These are phyloP conservation scores for Falco concolor DNA, from an alignment of 2,797 vertebrate genomes.

Conservation along the genomic window DNA sequence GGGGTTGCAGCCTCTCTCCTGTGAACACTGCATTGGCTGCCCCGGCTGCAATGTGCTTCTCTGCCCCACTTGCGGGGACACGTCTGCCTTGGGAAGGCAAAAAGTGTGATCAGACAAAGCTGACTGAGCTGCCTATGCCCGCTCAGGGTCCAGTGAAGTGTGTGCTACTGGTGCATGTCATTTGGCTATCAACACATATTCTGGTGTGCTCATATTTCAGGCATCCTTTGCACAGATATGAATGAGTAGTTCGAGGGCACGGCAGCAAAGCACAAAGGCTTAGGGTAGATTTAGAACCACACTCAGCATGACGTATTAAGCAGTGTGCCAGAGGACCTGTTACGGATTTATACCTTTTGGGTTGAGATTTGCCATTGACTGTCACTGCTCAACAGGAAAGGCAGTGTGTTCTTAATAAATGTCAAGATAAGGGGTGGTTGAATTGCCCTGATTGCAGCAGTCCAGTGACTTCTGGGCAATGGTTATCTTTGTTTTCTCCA, in stretches of 20 bases:
- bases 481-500: not conserved
- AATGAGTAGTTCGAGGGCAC: not conserved
- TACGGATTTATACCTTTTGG: not conserved
- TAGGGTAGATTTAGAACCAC: not conserved
- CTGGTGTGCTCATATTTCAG: not conserved
- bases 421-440: not conserved
- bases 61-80: not conserved
- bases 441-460: not conserved
- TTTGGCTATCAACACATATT: not conserved
- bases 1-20: not conserved
- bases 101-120: not conserved
- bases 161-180: not conserved
- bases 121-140: not conserved
- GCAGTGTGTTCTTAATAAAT: not conserved
- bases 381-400: not conserved
- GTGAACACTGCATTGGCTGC: not conserved
- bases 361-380: not conserved
- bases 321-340: not conserved
- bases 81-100: not conserved
- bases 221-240: not conserved
- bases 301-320: not conserved
- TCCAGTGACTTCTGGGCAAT: not conserved
- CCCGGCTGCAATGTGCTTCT: fast-evolving
- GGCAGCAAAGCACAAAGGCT: not conserved
- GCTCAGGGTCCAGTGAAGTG: not conserved